Conservation (phyloP, 2,113 vertebrate species). For the pig (Sus scrofa) region T2T-Sscrofa CM000812.6:264510001-264510500, state of each 20-base stretch:
- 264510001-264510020: slow-evolving; percentile 82
- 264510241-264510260: background rate
- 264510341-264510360: background rate
- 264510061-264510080: slow-evolving; percentile 95
- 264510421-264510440: too few relatives aligned
- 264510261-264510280: fast-evolving
- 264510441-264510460: too few relatives aligned
- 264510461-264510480: too few relatives aligned
- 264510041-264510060: slow-evolving; percentile 94
- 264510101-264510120: slow-evolving; percentile 95
- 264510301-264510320: background rate
- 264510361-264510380: background rate
- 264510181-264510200: slow-evolving; percentile 98
- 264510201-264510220: slow-evolving; percentile 95
- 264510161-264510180: slow-evolving; percentile 99
- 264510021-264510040: slow-evolving; percentile 95
- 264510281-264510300: background rate
- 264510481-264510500: too few relatives aligned
- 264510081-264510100: slow-evolving; percentile 96
- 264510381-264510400: background rate
- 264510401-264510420: background rate
- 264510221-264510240: fast-evolving
- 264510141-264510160: slow-evolving; percentile 98
- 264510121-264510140: slow-evolving; percentile 97
- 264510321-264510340: background rate